Base-by-base conservation (phyloP, 2,113 vertebrate species). In the Lethenteron camtschaticum region DNA sequence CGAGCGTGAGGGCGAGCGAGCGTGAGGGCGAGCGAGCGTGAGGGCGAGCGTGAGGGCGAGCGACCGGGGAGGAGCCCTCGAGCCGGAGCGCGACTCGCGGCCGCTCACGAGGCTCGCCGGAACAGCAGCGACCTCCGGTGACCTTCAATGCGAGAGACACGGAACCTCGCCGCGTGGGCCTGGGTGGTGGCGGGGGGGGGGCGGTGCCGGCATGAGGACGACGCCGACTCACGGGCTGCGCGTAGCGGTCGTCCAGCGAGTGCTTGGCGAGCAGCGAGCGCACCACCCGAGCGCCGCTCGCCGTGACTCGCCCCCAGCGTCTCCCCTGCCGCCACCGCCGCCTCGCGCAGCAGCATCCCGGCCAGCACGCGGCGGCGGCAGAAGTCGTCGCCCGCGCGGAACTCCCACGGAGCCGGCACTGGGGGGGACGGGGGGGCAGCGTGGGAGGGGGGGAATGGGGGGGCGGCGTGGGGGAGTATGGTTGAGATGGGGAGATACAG, bases 181-280 rank as follows among this genome's bases (percentile, higher is more conserved):
- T n/a, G n/a, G n/a, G n/a, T n/a, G n/a, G 8, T 2, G 11, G 14
- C 16, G 16, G 18, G 18, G 13, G 13, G 4, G 8, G 18, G 8
- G 68, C 1, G 9, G 16, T 3, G 2, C 12, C 9, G 12, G 12
- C 10, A 9, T 9, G 69, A 12, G 41, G 41, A 14, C 13, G 41
- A 2, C 9, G 18, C 13, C 14, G 41, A 69, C 41, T 41, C 41
- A 41, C 41, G 41, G 41, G 41, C 41, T 41, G 41, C 57, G 70
- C 83, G 76, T 95, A 99, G 78, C 94, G 84, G 75, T 88, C 88
- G 12, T 99, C 94, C 75, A 88, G 86, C 68, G 88, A 84, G 14
- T 99, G 94, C 70, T 99, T 99, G 72, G 94, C 89, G 58, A 96
- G 81, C 14, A 99, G 85, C 76, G 86, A 89, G 77, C 96, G 96